Percentiles rank a stretch among this genome's conserved stretches.
phyloP scores from a whole-genome alignment of 2,888 invertebrate genomes.

The Drosophila bunnanda region DNA sequence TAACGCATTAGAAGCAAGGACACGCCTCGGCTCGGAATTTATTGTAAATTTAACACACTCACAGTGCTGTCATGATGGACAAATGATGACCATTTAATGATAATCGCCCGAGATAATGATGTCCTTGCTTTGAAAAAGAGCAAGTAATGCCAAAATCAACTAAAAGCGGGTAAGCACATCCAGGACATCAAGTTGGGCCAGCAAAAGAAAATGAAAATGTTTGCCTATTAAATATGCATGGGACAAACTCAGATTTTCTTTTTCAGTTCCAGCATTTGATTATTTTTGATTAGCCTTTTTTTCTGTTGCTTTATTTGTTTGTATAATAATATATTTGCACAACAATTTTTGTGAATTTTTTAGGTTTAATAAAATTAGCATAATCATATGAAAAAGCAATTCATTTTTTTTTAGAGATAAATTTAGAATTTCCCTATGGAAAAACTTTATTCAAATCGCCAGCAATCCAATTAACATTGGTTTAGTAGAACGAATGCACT shows the following conservation, averaged over 20 bases:
- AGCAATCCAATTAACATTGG: not conserved
- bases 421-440: not conserved
- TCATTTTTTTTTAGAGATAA: not conserved
- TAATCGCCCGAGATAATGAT: slow-evolving; percentile 29
- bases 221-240: slow-evolving; percentile 22
- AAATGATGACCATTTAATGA: slow-evolving; percentile 33
- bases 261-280: not conserved
- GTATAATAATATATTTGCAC: not conserved
- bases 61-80: slow-evolving; percentile 16
- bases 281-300: slow-evolving; percentile 7
- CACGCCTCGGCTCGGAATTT: slow-evolving; percentile 3
- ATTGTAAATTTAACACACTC: slow-evolving; percentile 24
- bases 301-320: not conserved
- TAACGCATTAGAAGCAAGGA: slow-evolving; percentile 6
- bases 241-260: not conserved
- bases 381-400: slow-evolving; percentile 5
- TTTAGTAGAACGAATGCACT: not conserved
- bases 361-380: slow-evolving; percentile 3
- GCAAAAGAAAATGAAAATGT: slow-evolving; percentile 1
- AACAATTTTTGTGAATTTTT: not conserved
- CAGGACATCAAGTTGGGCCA: slow-evolving; percentile 4
- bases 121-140: not conserved
- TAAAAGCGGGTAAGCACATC: slow-evolving; percentile 1
- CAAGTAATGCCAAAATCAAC: not conserved
- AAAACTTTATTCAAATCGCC: not conserved